These are phyloP conservation scores for Nomada lathburiana DNA, from an alignment of 2,888 invertebrate genomes.

Conservation along the genomic window DNA sequence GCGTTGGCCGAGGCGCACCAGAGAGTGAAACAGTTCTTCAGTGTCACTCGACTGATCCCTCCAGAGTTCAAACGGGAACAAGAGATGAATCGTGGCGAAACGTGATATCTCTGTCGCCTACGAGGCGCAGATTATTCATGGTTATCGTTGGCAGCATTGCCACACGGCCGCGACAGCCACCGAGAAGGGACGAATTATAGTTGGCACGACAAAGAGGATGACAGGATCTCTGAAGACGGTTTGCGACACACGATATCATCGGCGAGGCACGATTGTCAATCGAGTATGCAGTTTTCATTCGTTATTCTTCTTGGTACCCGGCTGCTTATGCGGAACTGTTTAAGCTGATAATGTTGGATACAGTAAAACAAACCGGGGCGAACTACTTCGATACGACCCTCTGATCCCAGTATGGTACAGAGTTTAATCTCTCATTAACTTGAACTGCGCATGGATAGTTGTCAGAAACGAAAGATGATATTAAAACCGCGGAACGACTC, in stretches of 20 bases:
- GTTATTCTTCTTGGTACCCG: neutral
- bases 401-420: too few relatives aligned
- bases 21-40: constrained; percentile 73
- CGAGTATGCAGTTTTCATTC: neutral
- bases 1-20: constrained; percentile 52
- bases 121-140: constrained; percentile 61
- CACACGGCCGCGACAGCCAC: constrained; percentile 11
- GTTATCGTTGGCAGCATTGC: constrained; percentile 50
- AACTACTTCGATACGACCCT: neutral
- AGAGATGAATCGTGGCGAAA: constrained; percentile 63
- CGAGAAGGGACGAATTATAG: constrained; percentile 3
- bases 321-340: neutral
- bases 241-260: constrained; percentile 36
- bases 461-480: too few relatives aligned
- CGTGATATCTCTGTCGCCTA: constrained; percentile 58
- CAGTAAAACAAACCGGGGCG: neutral
- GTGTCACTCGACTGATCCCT: constrained; percentile 67
- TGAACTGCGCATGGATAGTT: too few relatives aligned
- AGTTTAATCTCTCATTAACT: too few relatives aligned
- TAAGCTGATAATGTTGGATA: neutral
- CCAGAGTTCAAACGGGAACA: constrained; percentile 62
- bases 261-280: constrained; percentile 10
- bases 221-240: constrained; percentile 40
- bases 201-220: constrained; percentile 22
- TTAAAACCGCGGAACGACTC: too few relatives aligned